Base-by-base conservation (phyloP, 2,888 invertebrate genomes). In the Drosophila quinaria region DNA sequence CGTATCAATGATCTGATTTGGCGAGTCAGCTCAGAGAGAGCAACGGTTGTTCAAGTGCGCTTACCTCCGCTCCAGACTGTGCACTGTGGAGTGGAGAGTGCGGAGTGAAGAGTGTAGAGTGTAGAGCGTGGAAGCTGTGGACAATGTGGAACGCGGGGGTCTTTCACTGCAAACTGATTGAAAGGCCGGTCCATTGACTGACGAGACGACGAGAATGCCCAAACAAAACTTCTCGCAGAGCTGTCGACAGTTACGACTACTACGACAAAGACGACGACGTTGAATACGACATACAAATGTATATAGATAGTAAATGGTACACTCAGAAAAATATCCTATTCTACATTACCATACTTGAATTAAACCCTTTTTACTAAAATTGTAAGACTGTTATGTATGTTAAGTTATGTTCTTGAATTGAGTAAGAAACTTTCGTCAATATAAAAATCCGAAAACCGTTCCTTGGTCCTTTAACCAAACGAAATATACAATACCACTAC, bases 141-240 rank as follows among this genome's bases (percentile, higher is more conserved):
- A 35, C 33, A 37, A 29, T 39, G 25, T 22, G 62, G 68, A 54
- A 66, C 41, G 61, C 35, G 71, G 89, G 86, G 74, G 74, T 68
- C 55, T 69, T 70, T 64, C 47, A 60, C 42, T 31, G 64, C 47
- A 60, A 71, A 51, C 65, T 67, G 74, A 69, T 62, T 74, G 81
- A 73, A 75, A 63, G 77, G 67, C 54, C 60, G 56, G 67, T 64
- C 56, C 67, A 66, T 70, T 74, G 70, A 65, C 60, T 52, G 83
- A 70, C 78, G 8, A 83, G 89, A 84, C 50, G 83, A 70, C 78
- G 8, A 83, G 89, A 84, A 84, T 75, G 64, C 58, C 73, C 65
- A 62, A 72, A 86, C 68, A 63, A 85, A 76, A 70, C 71, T 79
- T 79, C 80, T 79, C 25, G 76, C 58, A 33, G 35, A 56, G 46